Evolutionary conservation across 2,888 invertebrate genomes (phyloP), one percentile per base, ranked within the genome.

Genomic region (Acanthosepion lycidas): DNA sequence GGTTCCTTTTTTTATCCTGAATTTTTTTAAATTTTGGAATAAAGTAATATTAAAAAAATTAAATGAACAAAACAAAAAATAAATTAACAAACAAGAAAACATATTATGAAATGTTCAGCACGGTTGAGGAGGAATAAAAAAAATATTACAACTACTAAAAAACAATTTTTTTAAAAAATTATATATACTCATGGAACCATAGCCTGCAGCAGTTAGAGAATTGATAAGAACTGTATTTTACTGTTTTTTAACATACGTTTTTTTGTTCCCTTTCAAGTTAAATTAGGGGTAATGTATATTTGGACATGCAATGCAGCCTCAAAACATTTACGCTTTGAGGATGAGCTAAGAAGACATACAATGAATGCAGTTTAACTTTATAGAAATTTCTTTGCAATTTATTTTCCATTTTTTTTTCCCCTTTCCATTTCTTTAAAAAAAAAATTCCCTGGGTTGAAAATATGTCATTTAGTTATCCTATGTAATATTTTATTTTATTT

Each of bases 141-240:
- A 78, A 15, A 78, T 9, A 59, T 59, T 78, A 78, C 78, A 78
- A 78, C 59, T 23, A 59, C 20, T 20, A 59, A 59, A 20, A 20
- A 20, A 59, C 23, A 78, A 78, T n/a, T 8, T 15, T n/a, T 28
- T 78, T 78, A n/a, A 6, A 78, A n/a, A 78, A 78, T n/a, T 78
- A 78, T 78, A 78, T n/a, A 78, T 78, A 78, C 78, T 78, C n/a
- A 78, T 78, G 78, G 78, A 78, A 78, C n/a, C n/a, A n/a, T 78
- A 15, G 78, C 78, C 18, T 12, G 18, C 33, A 33, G 78, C 78
- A 78, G 78, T 78, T n/a, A 78, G 33, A 78, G 78, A 78, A 78
- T 78, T 78, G n/a, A n/a, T n/a, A 78, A 78, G 78, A 8, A 78
- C 78, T 78, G n/a, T 78, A 78, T 78, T 78, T 78, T 78, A 78